These are phyloP conservation scores for Zygaena filipendulae DNA, from an alignment of 2,888 invertebrate species.

Conservation along the genomic window DNA sequence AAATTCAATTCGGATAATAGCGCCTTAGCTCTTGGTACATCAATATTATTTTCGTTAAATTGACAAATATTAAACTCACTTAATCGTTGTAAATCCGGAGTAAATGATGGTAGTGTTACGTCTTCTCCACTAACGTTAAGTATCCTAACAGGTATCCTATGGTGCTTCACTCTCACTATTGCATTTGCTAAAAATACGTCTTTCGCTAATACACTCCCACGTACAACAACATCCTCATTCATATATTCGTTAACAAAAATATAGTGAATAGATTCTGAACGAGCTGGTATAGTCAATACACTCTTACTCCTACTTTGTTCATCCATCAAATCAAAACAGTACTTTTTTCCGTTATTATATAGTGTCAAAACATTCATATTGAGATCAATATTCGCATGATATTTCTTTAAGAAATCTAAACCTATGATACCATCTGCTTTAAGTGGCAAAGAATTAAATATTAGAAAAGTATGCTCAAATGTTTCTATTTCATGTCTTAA, in stretches of 20 bases:
- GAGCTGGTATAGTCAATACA: constrained; percentile 2
- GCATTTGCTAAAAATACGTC: constrained; percentile 3
- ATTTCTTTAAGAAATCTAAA: constrained; percentile 3
- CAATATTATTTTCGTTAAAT: no score
- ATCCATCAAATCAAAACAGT: background rate
- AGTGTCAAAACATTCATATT: constrained; percentile 1
- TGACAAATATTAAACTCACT: no score
- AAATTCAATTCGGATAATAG: constrained; percentile 1
- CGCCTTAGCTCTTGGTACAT: background rate
- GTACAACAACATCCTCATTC: constrained; percentile 1
- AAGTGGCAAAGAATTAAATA: constrained; percentile 3
- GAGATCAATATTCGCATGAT: constrained; percentile 3
- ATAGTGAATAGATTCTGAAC: constrained; percentile 4
- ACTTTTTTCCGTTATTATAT: no score
- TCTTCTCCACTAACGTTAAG: constrained; percentile 1
- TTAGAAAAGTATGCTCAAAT: constrained; percentile 2
- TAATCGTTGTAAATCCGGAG: no score
- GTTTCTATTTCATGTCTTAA: background rate
- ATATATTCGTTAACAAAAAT: background rate
- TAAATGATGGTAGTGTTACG: background rate
- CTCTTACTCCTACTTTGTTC: constrained; percentile 1
- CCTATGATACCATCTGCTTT: constrained; percentile 4
- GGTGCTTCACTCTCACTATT: constrained; percentile 1
- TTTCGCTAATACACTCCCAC: background rate
- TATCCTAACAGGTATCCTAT: constrained; percentile 4